These are phyloP conservation scores for Magallana gigas DNA, from an alignment of 1,140 invertebrate species.

Conservation along the genomic window DNA sequence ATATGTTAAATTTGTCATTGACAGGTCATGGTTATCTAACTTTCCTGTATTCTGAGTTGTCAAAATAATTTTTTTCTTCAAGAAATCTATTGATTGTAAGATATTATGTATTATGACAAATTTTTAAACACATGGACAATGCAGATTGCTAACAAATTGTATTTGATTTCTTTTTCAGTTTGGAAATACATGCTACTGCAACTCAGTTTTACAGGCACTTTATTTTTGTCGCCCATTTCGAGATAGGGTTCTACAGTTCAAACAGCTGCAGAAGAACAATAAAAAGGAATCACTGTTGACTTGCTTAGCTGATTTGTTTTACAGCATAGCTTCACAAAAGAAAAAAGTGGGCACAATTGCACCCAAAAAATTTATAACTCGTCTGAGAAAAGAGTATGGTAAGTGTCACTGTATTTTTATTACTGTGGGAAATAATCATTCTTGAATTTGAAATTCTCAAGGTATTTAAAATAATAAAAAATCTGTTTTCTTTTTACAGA, in stretches of 20 bases:
- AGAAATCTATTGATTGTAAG: neutral
- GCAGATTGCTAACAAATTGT: too few species aligned
- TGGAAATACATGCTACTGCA: slow-evolving; percentile 99
- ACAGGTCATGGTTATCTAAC: too few species aligned
- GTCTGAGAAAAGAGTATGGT: slow-evolving; percentile 99
- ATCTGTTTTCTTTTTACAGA: slow-evolving; percentile 84
- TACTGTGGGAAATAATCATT: neutral
- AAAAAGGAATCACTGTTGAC: slow-evolving; percentile 98
- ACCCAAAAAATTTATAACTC: slow-evolving; percentile 99
- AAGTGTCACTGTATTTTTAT: slow-evolving; percentile 13
- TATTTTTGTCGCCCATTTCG: slow-evolving; percentile 99
- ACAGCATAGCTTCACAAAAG: slow-evolving; percentile 99
- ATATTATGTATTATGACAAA: neutral
- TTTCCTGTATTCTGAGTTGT: too few species aligned
- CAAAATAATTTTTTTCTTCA: too few species aligned
- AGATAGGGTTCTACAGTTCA: slow-evolving; percentile 99
- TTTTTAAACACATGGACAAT: neutral
- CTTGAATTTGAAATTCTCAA: neutral
- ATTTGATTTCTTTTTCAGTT: slow-evolving; percentile 84
- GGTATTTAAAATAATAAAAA: neutral
- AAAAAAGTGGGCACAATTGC: slow-evolving; percentile 99
- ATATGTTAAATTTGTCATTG: too few species aligned
- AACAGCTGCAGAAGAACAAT: slow-evolving; percentile 95
- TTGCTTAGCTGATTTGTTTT: slow-evolving; percentile 98
- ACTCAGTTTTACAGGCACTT: slow-evolving; percentile 98